phyloP scores from a whole-genome alignment of 1,140 invertebrate species.

The Apis mellifera region Amel_HAv3.1 CM009933.2:7488001-7488500 shows the following conservation, averaged over 20 bases:
- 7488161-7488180: slow-evolving; percentile 20
- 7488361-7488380: neutral
- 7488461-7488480: slow-evolving; percentile 44
- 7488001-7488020: slow-evolving; percentile 17
- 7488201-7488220: neutral
- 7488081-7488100: slow-evolving; percentile 3
- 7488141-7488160: slow-evolving; percentile 34
- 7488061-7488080: slow-evolving; percentile 10
- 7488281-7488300: too few relatives aligned
- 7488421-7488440: slow-evolving; percentile 37
- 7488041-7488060: slow-evolving; percentile 37
- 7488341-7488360: neutral
- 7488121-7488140: slow-evolving; percentile 40
- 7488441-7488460: neutral
- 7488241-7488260: too few relatives aligned
- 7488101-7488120: slow-evolving; percentile 12
- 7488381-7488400: slow-evolving; percentile 35
- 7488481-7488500: slow-evolving; percentile 2
- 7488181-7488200: slow-evolving; percentile 19
- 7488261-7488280: neutral
- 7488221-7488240: neutral
- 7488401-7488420: slow-evolving; percentile 34
- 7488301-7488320: too few relatives aligned
- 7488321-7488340: neutral
- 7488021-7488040: slow-evolving; percentile 23